Conservation (phyloP, 2,888 invertebrate species). For the Idaea aversata region DNA sequence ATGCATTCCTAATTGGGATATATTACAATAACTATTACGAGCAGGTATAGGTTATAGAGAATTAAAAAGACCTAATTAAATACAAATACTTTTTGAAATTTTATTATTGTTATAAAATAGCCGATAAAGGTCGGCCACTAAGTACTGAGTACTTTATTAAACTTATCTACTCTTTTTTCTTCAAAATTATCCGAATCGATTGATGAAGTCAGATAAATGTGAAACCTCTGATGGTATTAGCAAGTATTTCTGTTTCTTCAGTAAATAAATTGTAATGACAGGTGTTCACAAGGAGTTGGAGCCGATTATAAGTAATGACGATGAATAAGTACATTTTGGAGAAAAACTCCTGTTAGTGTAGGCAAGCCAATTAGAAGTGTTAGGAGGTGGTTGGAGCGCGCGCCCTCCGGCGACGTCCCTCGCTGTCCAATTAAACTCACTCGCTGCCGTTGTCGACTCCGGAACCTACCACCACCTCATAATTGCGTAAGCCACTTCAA, state of each 20-base stretch:
- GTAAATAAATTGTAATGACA: constrained; percentile 45
- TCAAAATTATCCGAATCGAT: not conserved
- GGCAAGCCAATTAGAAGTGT: constrained; percentile 75
- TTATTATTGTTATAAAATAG: no score
- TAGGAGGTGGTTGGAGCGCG: constrained; percentile 44
- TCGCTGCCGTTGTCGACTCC: constrained; percentile 40
- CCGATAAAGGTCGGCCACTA: no score
- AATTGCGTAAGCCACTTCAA: constrained; percentile 76
- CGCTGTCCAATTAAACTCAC: constrained; percentile 73
- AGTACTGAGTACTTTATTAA: no score
- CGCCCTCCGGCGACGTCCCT: constrained; percentile 36
- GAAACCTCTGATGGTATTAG: constrained; percentile 9
- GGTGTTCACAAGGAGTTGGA: constrained; percentile 43
- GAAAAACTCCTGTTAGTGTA: constrained; percentile 64
- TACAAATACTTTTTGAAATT: no score
- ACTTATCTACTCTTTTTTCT: no score
- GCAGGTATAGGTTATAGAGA: not conserved
- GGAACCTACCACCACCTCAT: constrained; percentile 53
- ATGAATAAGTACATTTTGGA: constrained; percentile 58
- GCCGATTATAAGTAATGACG: constrained; percentile 61
- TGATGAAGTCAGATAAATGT: not conserved
- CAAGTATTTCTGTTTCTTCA: constrained; percentile 34
- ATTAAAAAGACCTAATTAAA: not conserved
- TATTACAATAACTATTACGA: not conserved
- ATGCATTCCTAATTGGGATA: not conserved